Evolutionary conservation across 2,113 vertebrate species (phyloP).

Genomic region (Ardeotis arabs): DNA sequence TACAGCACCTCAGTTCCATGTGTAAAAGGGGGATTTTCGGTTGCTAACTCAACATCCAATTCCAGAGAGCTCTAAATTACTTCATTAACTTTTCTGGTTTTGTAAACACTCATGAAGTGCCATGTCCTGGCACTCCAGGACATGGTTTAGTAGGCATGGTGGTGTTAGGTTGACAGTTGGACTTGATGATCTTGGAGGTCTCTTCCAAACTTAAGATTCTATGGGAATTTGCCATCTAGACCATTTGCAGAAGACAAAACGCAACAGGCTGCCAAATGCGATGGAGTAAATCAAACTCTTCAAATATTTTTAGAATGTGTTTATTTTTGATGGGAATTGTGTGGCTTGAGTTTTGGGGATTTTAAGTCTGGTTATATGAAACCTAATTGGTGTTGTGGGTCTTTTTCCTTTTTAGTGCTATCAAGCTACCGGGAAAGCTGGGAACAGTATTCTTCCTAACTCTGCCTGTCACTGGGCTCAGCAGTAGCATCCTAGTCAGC

Average conservation of each 20-base stretch:
- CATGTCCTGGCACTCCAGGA: too few relatives aligned
- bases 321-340: neutral
- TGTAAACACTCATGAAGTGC: neutral
- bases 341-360: neutral
- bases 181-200: too few relatives aligned
- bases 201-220: too few relatives aligned
- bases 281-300: neutral
- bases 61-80: neutral
- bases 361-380: neutral
- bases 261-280: neutral
- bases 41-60: neutral
- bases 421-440: neutral
- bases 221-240: neutral
- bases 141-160: too few relatives aligned
- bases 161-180: too few relatives aligned
- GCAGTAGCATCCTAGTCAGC: neutral
- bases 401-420: neutral
- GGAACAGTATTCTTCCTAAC: neutral
- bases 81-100: neutral
- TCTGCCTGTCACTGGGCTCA: neutral
- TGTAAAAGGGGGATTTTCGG: neutral
- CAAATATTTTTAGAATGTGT: neutral
- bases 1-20: neutral
- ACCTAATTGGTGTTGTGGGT: neutral
- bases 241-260: neutral